Percentiles rank a stretch among this genome's conserved stretches.
Conservation (phyloP, 2,797 vertebrate species). For the Sebastes diaconus region DNA sequence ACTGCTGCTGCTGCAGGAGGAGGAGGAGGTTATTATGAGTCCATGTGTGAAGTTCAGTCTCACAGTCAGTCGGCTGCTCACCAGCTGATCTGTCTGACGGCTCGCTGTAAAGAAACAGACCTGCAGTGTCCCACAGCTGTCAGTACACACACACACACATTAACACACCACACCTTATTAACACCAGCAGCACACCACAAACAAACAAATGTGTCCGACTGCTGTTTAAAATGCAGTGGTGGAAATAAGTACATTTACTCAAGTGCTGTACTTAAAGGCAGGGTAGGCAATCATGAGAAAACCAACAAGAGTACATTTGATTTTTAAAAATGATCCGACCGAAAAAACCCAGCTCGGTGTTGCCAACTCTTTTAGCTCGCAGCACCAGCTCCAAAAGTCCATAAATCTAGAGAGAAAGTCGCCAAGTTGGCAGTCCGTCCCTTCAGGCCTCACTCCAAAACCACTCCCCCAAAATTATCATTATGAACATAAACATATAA, state of each 20-base stretch:
- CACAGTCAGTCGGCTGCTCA: conserved; percentile 17
- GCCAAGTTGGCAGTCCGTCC: no score
- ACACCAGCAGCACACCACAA: neutral
- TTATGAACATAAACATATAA: no score
- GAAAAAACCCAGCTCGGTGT: no score
- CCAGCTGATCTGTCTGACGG: conserved; percentile 16
- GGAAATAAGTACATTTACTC: neutral
- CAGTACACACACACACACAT: neutral
- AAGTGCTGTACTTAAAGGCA: neutral
- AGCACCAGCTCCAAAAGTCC: no score
- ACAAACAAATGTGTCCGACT: neutral
- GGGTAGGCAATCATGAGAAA: no score
- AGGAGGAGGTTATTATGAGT: neutral
- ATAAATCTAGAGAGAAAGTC: no score
- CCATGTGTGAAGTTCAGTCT: conserved; percentile 47
- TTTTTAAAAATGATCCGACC: no score
- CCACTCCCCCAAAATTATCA: no score
- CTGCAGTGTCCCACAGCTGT: conserved; percentile 17
- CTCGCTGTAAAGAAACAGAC: neutral
- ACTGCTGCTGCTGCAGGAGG: neutral
- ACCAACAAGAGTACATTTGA: accelerated
- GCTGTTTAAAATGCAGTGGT: neutral
- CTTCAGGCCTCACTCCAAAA: accelerated
- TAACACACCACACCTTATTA: neutral
- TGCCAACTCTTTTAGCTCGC: no score